phyloP scores from a whole-genome alignment of 2,888 invertebrate species.

The Atethmia centrago region DNA sequence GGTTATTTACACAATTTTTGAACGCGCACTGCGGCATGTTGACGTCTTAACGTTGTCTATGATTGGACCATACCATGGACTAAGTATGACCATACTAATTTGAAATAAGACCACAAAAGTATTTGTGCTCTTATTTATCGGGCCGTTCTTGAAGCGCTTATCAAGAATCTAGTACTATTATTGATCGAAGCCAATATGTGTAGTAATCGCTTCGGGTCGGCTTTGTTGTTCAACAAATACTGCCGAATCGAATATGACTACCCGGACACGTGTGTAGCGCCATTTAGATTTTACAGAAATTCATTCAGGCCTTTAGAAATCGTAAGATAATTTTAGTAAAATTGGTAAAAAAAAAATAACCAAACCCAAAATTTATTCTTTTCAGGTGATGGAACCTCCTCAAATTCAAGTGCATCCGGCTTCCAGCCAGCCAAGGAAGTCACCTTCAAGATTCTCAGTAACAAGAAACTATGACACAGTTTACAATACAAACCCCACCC shows the following conservation, averaged over 20 bases:
- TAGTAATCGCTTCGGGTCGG: background rate
- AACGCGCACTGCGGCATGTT: no score
- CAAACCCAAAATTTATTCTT: background rate
- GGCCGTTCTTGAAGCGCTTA: no score
- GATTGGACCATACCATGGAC: no score
- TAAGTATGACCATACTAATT: no score
- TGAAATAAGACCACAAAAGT: no score
- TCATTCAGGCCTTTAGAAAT: background rate
- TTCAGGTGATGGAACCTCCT: conserved; percentile 84
- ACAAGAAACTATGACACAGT: conserved; percentile 85
- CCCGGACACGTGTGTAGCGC: background rate
- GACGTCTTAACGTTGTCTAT: no score
- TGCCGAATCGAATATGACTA: background rate
- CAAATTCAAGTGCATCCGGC: conserved; percentile 90
- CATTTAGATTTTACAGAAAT: background rate
- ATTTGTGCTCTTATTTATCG: no score
- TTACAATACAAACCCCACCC: conserved; percentile 75
- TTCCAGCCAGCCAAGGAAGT: conserved; percentile 90
- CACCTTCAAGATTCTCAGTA: conserved; percentile 84
- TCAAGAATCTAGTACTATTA: no score
- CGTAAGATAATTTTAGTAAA: background rate
- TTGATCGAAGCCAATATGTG: no score
- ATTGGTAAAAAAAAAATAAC: background rate
- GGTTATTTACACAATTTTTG: no score
- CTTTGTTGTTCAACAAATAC: background rate